Base-by-base conservation (phyloP, 1,140 invertebrate species). In the Anastrepha obliqua region DNA sequence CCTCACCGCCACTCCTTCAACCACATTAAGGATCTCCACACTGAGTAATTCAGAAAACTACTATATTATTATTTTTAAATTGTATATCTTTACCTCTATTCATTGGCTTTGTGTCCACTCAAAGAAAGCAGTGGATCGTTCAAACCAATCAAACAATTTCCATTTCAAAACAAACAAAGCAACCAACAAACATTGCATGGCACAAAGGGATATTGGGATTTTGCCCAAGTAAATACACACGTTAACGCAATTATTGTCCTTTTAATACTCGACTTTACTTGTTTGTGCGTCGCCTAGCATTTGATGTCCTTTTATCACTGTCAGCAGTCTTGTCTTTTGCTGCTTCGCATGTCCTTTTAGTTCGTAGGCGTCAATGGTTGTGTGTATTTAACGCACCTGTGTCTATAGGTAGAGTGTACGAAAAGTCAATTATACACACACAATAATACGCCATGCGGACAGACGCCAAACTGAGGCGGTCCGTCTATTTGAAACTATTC, bases 361-460 rank as follows among this genome's bases (percentile, higher is more conserved):
- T 86, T 86, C 58, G 20, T 86, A 67, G 86, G 86, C 86, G 86
- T 87, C 86, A 87, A 67, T 55, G 44, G 44, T 87, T 87, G 42
- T 87, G 44, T 87, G 86, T 87, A 64, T 67, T 87, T 87, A 62
- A 70, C 64, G 86, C 86, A 87, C 86, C 86, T 87, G 86, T 87
- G 7, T 87, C 64, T 51, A 87, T n/a, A 64, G n/a, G 39, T 15
- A 39, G 11, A 59, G 74, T 51, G 29, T 60, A 59, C 7, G 3
- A 55, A 81, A 81, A 81, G 74, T 81, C 74, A 81, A 81, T 81
- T 81, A 81, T 42, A 81, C 74, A 55, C 47, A 39, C 64, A 81
- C 20, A 81, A n/a, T 55, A n/a, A 7, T 67, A 55, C 42, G 47
- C 15, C 70, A 9, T 81, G 51, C 47, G 47, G 2, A 55, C 47